A percentile compares a stretch with the other conserved stretches of the same genome.
These are phyloP conservation scores for Thalassoma bifasciatum DNA, from an alignment of 2,113 vertebrate species.

Conservation along the genomic window DNA sequence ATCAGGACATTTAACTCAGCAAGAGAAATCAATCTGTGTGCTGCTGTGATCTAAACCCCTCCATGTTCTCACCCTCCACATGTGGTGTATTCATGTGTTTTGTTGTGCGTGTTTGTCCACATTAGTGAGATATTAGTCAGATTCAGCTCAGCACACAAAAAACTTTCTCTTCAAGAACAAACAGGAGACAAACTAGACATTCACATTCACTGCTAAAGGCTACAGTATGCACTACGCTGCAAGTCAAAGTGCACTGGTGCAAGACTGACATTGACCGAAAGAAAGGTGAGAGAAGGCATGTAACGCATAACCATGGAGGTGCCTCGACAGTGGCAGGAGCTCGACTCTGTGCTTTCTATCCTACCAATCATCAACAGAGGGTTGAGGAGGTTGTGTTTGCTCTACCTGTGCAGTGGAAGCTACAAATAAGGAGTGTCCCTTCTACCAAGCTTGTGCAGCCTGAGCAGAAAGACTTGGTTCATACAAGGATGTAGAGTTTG, in stretches of 20 bases:
- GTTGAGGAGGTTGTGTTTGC: slow-evolving; percentile 39
- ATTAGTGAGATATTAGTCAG: slow-evolving; percentile 10
- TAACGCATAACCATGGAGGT: slow-evolving; percentile 80
- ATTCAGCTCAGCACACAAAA: slow-evolving; percentile 79
- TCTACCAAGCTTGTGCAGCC: slow-evolving; percentile 48
- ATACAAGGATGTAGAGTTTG: slow-evolving; percentile 7
- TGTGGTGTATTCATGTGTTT: too few relatives aligned
- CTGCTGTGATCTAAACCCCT: slow-evolving; percentile 39
- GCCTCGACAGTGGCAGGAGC: slow-evolving; percentile 80
- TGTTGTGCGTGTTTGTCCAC: slow-evolving; percentile 7
- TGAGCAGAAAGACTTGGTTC: slow-evolving; percentile 41
- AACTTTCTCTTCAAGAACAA: slow-evolving; percentile 65
- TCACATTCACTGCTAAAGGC: slow-evolving; percentile 73
- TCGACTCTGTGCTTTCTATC: slow-evolving; percentile 75
- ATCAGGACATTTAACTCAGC: slow-evolving; percentile 46
- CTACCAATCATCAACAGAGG: slow-evolving; percentile 52
- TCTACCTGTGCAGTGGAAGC: slow-evolving; percentile 29
- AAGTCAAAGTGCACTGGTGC: slow-evolving; percentile 79
- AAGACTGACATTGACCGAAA: slow-evolving; percentile 70
- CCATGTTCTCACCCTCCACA: background rate
- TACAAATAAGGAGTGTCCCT: slow-evolving; percentile 39
- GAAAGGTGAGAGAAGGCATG: slow-evolving; percentile 78
- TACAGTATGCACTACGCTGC: slow-evolving; percentile 75
- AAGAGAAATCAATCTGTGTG: slow-evolving; percentile 79
- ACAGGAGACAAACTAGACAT: slow-evolving; percentile 65